phyloP scores from a whole-genome alignment of 2,797 vertebrate species.

The Spondyliosoma cantharus region DNA sequence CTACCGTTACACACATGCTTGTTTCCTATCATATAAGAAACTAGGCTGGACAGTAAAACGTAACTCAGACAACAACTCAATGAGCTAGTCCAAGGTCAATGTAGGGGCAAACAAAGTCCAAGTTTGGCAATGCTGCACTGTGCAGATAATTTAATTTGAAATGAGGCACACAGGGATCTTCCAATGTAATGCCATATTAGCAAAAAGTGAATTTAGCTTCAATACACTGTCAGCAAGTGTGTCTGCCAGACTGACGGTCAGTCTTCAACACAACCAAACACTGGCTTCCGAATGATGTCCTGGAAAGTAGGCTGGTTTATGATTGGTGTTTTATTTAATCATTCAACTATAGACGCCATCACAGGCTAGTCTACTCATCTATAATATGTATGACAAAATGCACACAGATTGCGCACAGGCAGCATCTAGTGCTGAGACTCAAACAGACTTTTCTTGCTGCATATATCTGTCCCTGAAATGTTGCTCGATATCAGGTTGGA shows the following conservation, averaged over 20 bases:
- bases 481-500: neutral
- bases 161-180: neutral
- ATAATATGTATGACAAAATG: neutral
- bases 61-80: neutral
- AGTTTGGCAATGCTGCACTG: neutral
- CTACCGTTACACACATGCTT: neutral
- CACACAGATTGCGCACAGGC: neutral
- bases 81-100: slow-evolving; percentile 8
- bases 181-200: neutral
- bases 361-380: neutral
- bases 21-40: neutral
- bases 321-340: slow-evolving; percentile 19
- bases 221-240: neutral
- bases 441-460: neutral
- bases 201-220: slow-evolving; percentile 1
- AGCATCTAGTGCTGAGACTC: neutral
- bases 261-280: neutral
- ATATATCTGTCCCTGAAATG: no score
- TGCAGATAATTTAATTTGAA: slow-evolving; percentile 1
- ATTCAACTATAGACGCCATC: neutral
- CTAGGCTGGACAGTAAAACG: neutral
- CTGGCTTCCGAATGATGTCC: neutral
- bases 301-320: slow-evolving; percentile 5
- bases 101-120: slow-evolving; percentile 8
- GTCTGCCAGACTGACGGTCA: neutral